Conservation (phyloP, 2,888 invertebrate genomes). For the Lycia hirtaria region DNA sequence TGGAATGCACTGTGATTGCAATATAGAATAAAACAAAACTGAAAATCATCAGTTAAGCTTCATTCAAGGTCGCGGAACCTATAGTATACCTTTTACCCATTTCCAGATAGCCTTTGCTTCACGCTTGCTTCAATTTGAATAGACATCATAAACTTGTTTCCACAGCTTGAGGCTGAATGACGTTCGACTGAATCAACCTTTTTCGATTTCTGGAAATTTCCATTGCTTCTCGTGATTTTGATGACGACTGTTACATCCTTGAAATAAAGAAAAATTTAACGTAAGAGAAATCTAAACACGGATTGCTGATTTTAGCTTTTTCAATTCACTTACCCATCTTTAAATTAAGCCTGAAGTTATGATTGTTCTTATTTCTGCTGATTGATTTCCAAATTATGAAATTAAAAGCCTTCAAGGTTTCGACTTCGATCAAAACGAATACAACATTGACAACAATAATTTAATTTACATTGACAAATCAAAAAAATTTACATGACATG, state of each 20-base stretch:
- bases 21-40: conserved; percentile 32
- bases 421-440: too few species aligned
- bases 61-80: conserved; percentile 24
- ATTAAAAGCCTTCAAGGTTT: too few species aligned
- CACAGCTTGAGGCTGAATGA: neutral
- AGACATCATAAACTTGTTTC: neutral
- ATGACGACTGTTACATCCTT: conserved; percentile 1
- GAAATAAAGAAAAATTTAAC: neutral
- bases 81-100: conserved; percentile 32
- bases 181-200: neutral
- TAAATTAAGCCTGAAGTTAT: too few species aligned
- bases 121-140: neutral
- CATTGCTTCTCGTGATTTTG: neutral
- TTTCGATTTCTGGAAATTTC: conserved; percentile 5
- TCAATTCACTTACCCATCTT: neutral
- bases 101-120: neutral
- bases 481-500: too few species aligned
- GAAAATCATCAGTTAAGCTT: conserved; percentile 29
- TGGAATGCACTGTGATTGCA: conserved; percentile 22
- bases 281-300: neutral
- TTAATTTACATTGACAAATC: too few species aligned
- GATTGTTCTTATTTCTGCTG: too few species aligned
- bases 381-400: too few species aligned
- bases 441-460: too few species aligned
- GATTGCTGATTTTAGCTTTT: neutral